Base-by-base conservation (phyloP, 2,113 vertebrate genomes). In the Zingel zingel region DNA sequence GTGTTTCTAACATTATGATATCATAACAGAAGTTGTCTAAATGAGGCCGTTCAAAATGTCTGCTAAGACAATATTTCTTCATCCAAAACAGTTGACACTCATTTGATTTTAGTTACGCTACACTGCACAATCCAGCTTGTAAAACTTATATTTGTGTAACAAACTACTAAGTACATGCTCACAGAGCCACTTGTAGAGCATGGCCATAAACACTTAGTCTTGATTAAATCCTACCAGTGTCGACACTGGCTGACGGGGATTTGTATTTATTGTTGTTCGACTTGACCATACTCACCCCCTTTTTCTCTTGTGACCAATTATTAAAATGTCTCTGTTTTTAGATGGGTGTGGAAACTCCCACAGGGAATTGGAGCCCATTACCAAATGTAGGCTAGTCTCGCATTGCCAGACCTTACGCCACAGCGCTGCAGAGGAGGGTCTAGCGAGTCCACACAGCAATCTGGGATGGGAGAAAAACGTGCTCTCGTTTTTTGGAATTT, bases 281-380 rank as follows among this genome's bases (percentile, higher is more conserved):
- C 21, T 63, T 13, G 15, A 57, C 67, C 36, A 51, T 61, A 18
- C 62, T 67, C 19, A 13, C 30, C n/a, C n/a, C 2, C 18, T 16
- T 21, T 79, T 43, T 13, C 5, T n/a, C 27, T 4, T 36, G 16
- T 57, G 43, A 84, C 25, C 30, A 14, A 51, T 45, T 18, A 23
- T 23, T 18, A 30, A 5, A 25, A 6, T 74, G 33, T 76, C 7
- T 74, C 21, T 23, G n/a, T 25, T 39, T 73, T 48, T 19, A 47
- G 14, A n/a, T n/a, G n/a, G n/a, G n/a, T n/a, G 25, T 63, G 56
- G 25, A 67, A 59, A 74, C 12, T 48, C 56, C 57, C 58, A 43
- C 5, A 11, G 64, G 39, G 47, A 48, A 57, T 10, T 50, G 11
- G 45, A 66, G 54, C 16, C 8, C 30, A 27, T 27, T 27, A 27